phyloP scores from a whole-genome alignment of 2,113 vertebrate species.

The Probosciger aterrimus region DNA sequence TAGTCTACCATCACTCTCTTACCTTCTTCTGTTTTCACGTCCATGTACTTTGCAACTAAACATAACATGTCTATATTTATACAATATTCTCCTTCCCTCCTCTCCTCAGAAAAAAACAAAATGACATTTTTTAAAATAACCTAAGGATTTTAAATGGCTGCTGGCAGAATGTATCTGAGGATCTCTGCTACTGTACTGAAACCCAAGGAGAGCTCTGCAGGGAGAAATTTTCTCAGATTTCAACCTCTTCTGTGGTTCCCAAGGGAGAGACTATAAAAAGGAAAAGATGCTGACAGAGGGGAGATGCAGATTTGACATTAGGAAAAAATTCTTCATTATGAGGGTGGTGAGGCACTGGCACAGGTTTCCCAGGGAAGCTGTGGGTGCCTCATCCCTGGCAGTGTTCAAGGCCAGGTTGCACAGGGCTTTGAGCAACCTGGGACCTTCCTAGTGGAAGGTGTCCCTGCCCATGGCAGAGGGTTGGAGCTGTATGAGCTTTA shows the following conservation, averaged over 20 bases:
- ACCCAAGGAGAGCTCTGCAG: background rate
- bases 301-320: background rate
- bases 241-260: background rate
- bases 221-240: background rate
- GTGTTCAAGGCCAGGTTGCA: background rate
- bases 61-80: background rate
- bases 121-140: fast-evolving
- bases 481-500: background rate
- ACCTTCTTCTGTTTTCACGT: background rate
- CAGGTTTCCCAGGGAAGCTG: background rate
- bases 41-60: background rate
- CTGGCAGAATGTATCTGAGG: background rate
- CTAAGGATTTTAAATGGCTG: background rate
- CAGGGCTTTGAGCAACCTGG: background rate
- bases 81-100: background rate
- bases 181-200: background rate
- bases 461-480: background rate
- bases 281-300: background rate
- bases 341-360: background rate
- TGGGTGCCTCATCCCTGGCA: background rate
- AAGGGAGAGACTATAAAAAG: background rate
- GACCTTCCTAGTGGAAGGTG: background rate
- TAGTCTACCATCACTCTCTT: background rate
- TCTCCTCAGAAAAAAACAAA: background rate
- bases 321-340: background rate